These are phyloP conservation scores for Acanthosoma haemorrhoidale DNA, from an alignment of 2,888 invertebrate species.

Conservation along the genomic window DNA sequence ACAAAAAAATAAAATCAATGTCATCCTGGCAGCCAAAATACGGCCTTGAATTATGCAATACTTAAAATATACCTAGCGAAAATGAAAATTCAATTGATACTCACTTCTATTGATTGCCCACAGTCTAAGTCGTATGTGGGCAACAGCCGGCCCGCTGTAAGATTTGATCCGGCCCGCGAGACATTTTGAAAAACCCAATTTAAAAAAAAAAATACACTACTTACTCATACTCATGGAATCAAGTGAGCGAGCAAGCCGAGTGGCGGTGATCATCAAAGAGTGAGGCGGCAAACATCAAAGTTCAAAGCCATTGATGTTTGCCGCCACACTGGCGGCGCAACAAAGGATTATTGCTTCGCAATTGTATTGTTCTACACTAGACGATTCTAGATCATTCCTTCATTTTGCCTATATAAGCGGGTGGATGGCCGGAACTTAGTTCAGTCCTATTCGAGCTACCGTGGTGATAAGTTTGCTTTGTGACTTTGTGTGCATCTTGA, in stretches of 20 bases:
- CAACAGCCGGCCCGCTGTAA: too few relatives aligned
- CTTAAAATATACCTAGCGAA: too few relatives aligned
- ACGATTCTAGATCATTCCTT: not conserved
- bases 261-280: not conserved
- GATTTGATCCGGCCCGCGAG: not conserved
- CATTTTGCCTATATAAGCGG: constrained; percentile 4
- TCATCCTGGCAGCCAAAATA: too few relatives aligned
- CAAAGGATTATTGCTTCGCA: not conserved
- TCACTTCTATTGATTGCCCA: too few relatives aligned
- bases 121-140: too few relatives aligned
- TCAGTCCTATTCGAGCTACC: constrained; percentile 14
- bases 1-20: too few relatives aligned
- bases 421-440: not conserved
- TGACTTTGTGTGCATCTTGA: constrained; percentile 29
- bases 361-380: not conserved
- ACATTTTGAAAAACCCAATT: constrained; percentile 19
- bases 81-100: too few relatives aligned
- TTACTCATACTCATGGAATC: too few relatives aligned
- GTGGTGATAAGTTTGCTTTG: constrained; percentile 10
- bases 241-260: too few relatives aligned
- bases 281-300: constrained; percentile 13
- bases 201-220: too few relatives aligned
- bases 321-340: not conserved
- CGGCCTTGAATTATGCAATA: too few relatives aligned
- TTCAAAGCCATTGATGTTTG: not conserved